phyloP scores from a whole-genome alignment of 2,113 vertebrate species.

The Rutilus rutilus region DNA sequence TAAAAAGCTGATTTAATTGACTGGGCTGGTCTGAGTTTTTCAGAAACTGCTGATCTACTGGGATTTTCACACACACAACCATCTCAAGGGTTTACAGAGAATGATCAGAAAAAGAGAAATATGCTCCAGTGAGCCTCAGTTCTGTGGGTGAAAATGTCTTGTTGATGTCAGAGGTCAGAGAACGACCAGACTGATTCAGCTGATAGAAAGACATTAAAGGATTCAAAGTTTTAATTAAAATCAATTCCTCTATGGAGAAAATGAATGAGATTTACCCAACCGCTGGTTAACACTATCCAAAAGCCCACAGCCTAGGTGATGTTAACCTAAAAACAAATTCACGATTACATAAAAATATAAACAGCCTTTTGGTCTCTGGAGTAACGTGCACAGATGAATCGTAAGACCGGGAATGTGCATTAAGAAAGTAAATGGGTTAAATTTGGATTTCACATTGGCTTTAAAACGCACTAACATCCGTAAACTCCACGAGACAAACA shows the following conservation, averaged over 20 bases:
- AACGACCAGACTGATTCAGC: too few species aligned
- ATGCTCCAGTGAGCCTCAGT: too few species aligned
- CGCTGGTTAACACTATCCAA: neutral
- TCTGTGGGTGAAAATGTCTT: too few species aligned
- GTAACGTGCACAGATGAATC: neutral
- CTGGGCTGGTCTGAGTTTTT: too few species aligned
- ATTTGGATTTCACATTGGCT: neutral
- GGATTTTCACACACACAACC: too few species aligned
- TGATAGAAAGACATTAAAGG: neutral
- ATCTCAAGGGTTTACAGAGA: too few species aligned
- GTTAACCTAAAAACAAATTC: neutral
- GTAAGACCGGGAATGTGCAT: neutral
- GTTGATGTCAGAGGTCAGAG: too few species aligned
- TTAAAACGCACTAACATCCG: neutral
- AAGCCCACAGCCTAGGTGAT: neutral
- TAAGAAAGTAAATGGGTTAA: slow-evolving; percentile 14
- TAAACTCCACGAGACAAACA: neutral
- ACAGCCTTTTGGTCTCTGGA: neutral
- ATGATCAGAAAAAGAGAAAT: too few species aligned
- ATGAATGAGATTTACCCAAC: neutral
- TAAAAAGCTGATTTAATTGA: too few species aligned
- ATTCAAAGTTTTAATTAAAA: neutral
- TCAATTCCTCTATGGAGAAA: neutral
- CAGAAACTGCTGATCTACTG: too few species aligned
- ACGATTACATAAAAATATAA: neutral